Percentiles rank a stretch among this genome's conserved stretches.
These are phyloP conservation scores for Lemur catta DNA, from an alignment of 2,797 vertebrate genomes.

Conservation along the genomic window DNA sequence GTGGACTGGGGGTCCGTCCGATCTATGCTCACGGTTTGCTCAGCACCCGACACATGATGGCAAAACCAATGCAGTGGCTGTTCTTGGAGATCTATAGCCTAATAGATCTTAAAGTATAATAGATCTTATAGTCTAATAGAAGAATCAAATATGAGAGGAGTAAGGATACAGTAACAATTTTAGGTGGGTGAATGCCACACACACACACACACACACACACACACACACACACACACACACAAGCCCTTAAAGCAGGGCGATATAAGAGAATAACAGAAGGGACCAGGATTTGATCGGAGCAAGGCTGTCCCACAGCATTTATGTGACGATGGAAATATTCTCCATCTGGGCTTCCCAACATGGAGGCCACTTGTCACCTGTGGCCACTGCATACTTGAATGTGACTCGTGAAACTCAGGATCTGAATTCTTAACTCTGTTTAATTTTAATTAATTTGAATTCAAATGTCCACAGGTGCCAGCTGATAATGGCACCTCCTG, in stretches of 20 bases:
- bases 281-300: rapidly evolving
- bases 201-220: too few species aligned
- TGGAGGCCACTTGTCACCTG: neutral
- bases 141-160: neutral
- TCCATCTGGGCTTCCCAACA: rapidly evolving
- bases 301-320: rapidly evolving
- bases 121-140: neutral
- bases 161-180: neutral
- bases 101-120: too few species aligned
- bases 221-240: too few species aligned
- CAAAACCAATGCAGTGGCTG: rapidly evolving
- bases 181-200: rapidly evolving
- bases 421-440: neutral
- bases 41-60: rapidly evolving
- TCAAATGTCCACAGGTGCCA: rapidly evolving
- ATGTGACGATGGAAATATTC: rapidly evolving
- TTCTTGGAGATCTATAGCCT: neutral
- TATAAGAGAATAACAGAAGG: rapidly evolving
- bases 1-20: rapidly evolving
- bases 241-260: rapidly evolving
- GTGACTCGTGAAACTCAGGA: rapidly evolving
- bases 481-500: neutral
- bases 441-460: neutral
- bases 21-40: rapidly evolving
- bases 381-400: rapidly evolving